Conservation (phyloP, 1,140 invertebrate species). For the Epicauta chinensis region DNA sequence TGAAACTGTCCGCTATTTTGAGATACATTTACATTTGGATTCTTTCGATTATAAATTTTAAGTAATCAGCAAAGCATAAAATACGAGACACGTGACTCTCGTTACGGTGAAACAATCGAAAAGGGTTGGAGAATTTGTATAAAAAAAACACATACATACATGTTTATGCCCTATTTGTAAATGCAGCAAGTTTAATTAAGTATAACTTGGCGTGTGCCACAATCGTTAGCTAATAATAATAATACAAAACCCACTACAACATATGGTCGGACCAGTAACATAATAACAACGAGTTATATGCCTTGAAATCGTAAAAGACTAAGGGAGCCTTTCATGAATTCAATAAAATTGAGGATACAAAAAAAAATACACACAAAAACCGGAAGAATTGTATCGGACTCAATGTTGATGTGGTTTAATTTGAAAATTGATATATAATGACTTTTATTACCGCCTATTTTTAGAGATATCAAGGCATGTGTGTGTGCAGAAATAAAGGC, state of each 20-base stretch:
- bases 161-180: constrained; percentile 9
- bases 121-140: not conserved
- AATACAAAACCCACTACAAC: constrained; percentile 3
- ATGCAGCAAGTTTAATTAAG: constrained; percentile 14
- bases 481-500: no score
- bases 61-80: constrained; percentile 13
- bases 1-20: no score
- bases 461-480: not conserved
- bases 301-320: constrained; percentile 5
- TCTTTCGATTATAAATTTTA: no score
- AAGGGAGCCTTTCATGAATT: not conserved
- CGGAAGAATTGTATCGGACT: constrained; percentile 11
- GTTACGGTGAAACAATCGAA: constrained; percentile 11
- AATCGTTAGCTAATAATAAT: constrained; percentile 10
- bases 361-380: not conserved
- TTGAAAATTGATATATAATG: constrained; percentile 21
- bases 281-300: constrained; percentile 15
- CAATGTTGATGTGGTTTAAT: constrained; percentile 14
- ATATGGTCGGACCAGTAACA: constrained; percentile 20
- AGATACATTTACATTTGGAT: no score
- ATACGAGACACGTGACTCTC: constrained; percentile 14
- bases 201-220: constrained; percentile 17
- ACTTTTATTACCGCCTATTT: constrained; percentile 4
- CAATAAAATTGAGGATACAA: not conserved
- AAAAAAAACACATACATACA: no score